phyloP scores from a whole-genome alignment of 2,888 invertebrate species.

The Labia minor region DNA sequence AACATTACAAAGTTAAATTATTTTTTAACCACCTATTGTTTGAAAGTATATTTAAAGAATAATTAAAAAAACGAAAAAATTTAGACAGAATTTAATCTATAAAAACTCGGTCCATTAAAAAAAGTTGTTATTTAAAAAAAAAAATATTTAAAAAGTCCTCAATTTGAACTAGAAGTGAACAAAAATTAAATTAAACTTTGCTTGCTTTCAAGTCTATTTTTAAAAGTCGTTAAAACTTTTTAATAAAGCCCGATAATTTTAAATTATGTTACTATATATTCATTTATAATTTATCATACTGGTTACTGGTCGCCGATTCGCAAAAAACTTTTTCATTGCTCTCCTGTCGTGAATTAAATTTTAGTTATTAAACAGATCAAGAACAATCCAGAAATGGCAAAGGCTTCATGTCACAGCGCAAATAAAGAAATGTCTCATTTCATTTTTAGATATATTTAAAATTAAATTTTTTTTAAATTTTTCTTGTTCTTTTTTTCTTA shows the following conservation, averaged over 20 bases:
- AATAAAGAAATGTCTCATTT: not conserved
- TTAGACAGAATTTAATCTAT: not conserved
- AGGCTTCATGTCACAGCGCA: not conserved
- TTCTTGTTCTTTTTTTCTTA: too few species aligned
- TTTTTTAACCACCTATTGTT: too few species aligned
- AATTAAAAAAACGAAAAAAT: not conserved
- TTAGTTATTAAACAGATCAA: not conserved
- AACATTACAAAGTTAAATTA: too few species aligned
- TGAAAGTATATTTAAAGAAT: not conserved
- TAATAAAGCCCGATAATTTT: constrained; percentile 7
- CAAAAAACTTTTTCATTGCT: constrained; percentile 13
- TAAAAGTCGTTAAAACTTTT: constrained; percentile 13
- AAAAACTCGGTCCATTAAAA: not conserved
- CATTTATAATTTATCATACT: constrained; percentile 13
- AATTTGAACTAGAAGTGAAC: not conserved
- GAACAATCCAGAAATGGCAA: not conserved
- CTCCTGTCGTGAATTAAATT: constrained; percentile 8
- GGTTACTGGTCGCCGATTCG: not conserved
- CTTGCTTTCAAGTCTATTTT: constrained; percentile 1
- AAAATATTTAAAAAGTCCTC: not conserved
- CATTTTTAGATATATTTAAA: too few species aligned
- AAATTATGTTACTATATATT: constrained; percentile 13
- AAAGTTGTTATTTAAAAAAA: not conserved
- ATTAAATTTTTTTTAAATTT: too few species aligned
- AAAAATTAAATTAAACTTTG: constrained; percentile 6